Evolutionary conservation across 2,113 vertebrate species (phyloP).

Genomic region (Rhabdornis inornatus): DNA sequence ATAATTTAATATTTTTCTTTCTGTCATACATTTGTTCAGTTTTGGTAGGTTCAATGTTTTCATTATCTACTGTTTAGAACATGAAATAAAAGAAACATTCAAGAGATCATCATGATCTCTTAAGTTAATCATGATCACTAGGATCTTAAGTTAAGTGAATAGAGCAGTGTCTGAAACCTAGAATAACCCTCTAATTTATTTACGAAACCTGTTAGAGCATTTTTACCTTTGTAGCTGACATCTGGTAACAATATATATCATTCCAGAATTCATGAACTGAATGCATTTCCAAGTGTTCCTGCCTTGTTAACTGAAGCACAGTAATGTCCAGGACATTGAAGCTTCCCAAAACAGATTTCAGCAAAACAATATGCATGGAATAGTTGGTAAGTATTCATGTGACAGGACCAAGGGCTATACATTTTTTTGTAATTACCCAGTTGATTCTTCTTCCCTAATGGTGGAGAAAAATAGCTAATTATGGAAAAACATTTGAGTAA

Average conservation of each 20-base stretch:
- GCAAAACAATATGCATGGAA: fast-evolving
- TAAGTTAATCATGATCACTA: neutral
- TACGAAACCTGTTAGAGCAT: neutral
- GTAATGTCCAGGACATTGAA: neutral
- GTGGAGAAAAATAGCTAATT: neutral
- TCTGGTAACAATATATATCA: neutral
- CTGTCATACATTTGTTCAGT: neutral
- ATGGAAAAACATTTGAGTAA: neutral
- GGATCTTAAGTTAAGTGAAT: neutral
- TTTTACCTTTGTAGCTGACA: neutral
- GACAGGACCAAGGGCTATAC: neutral
- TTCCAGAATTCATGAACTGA: neutral
- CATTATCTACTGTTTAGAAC: neutral
- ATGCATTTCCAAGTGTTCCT: neutral
- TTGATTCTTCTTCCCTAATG: neutral
- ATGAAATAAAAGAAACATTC: neutral
- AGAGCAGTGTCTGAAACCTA: neutral
- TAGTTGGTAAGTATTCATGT: neutral
- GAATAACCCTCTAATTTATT: neutral
- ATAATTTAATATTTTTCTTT: neutral
- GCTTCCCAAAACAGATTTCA: neutral
- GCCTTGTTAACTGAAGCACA: neutral
- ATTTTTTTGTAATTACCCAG: neutral
- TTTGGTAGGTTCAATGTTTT: neutral
- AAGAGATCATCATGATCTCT: neutral